Evolutionary conservation across 2,797 vertebrate genomes (phyloP), one percentile per base, ranked within the genome.

Genomic region (Remorina albescens): DNA sequence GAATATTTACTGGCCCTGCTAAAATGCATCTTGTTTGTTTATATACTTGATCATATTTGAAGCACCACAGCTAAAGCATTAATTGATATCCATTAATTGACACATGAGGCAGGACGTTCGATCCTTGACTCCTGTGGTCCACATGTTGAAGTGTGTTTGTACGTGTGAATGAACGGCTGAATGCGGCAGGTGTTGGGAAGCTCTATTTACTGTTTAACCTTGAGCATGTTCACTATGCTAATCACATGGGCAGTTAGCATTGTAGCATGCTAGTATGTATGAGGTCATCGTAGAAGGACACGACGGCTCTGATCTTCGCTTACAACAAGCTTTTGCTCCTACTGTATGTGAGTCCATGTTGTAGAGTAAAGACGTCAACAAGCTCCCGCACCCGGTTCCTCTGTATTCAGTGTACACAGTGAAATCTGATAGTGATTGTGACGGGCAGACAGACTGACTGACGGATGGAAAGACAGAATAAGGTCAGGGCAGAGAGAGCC

Each of bases 391-490:
- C 5, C 19, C 1, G n/a, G 11, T 19, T 39, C n/a, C 28, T 67
- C 50, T 28, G 32, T 8, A 42, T 49, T 54, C 30, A 19, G 4
- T 18, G 23, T 7, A 28, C 0, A 13, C 7, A 16, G 28, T 12
- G 36, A 46, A 1, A 55, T 44, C 53, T 39, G 51, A 55, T 44
- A 42, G 51, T 56, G 74, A 66, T 65, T 46, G 5, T 62, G 75
- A 71, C 28, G 25, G 50, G 41, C 7, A 19, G 41, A 50, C 51
- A 11, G 75, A 41, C 21, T 25, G 60, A 71, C 21, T 42, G 65
- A 71, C n/a, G 32, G 82, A 60, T 41, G 47, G 32, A 57, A 53
- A 70, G 73, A 76, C 79, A 67, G 71, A 82, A 73, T 70, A 57
- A 67, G 81, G 74, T 77, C 81, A 19, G 53, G 47, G 23, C 65